Conservation (phyloP, 2,888 invertebrate genomes). For the Leptopilina drosophilae region DNA sequence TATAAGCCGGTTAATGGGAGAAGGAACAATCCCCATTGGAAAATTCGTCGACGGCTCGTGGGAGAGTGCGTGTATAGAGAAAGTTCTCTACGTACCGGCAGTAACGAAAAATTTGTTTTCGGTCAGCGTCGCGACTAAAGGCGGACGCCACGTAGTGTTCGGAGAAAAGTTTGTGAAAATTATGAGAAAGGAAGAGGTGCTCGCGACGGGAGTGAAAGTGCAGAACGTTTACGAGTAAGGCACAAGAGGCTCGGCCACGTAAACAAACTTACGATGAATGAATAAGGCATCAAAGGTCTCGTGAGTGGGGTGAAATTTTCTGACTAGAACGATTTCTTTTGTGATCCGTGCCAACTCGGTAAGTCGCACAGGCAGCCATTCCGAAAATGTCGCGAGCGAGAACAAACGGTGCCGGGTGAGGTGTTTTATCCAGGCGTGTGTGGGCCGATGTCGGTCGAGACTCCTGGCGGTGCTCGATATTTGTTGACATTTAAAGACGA, state of each 20-base stretch:
- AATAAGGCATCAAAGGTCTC: slow-evolving; percentile 26
- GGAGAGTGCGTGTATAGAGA: slow-evolving; percentile 50
- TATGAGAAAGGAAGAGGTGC: not conserved
- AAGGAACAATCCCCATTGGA: slow-evolving; percentile 53
- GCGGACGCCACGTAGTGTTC: not conserved
- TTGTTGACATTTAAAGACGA: not conserved
- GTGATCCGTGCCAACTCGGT: slow-evolving; percentile 42
- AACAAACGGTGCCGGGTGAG: slow-evolving; percentile 43
- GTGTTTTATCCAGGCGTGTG: slow-evolving; percentile 50
- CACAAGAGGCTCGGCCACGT: too few relatives aligned
- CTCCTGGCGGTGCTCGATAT: slow-evolving; percentile 44
- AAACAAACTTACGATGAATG: not conserved
- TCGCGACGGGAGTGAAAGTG: not conserved
- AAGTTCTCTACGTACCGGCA: slow-evolving; percentile 58
- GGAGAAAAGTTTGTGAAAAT: not conserved
- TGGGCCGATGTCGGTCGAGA: slow-evolving; percentile 47
- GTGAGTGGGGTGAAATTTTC: slow-evolving; percentile 33
- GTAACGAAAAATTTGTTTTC: slow-evolving; percentile 62
- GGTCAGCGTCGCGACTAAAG: slow-evolving; percentile 55
- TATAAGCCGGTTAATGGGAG: slow-evolving; percentile 32
- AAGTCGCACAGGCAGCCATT: slow-evolving; percentile 47
- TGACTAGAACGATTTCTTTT: too few relatives aligned
- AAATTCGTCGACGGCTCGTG: slow-evolving; percentile 51
- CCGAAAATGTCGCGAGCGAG: not conserved
- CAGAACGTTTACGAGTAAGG: slow-evolving; percentile 31